phyloP scores from a whole-genome alignment of 2,113 vertebrate species.

The Chloropsis hardwickii region DNA sequence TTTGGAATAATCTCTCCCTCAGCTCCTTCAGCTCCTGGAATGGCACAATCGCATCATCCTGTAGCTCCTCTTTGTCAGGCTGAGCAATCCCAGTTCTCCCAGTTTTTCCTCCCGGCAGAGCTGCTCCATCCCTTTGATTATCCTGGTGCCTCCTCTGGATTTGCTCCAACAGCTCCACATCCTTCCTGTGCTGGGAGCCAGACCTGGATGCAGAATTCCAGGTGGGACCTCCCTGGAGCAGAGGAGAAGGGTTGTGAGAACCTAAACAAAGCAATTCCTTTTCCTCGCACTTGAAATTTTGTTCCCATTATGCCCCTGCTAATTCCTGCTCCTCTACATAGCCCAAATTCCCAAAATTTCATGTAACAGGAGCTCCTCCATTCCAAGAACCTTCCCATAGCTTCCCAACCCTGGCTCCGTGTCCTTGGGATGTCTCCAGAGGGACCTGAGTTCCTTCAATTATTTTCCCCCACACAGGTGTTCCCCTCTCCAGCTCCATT shows the following conservation, averaged over 20 bases:
- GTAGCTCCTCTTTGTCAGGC: not conserved
- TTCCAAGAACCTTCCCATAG: not conserved
- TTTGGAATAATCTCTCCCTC: not conserved
- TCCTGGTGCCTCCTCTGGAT: not conserved
- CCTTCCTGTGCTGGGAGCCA: not conserved
- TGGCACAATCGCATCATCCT: not conserved
- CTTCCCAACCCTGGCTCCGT: accelerated
- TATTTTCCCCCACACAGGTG: not conserved
- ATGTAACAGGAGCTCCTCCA: accelerated
- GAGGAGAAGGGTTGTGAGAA: not conserved
- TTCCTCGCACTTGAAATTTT: not conserved
- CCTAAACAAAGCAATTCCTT: not conserved
- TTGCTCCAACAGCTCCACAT: not conserved
- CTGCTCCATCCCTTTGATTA: not conserved
- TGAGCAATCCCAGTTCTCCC: not conserved
- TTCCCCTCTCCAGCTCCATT: not conserved
- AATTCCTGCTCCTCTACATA: not conserved
- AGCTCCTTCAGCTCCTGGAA: not conserved
- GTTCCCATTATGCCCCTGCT: not conserved
- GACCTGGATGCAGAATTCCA: not conserved
- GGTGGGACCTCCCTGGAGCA: not conserved
- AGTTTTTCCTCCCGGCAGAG: not conserved
- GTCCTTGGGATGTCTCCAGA: not conserved
- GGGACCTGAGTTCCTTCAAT: constrained; percentile 45
- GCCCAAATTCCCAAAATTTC: not conserved